Evolutionary conservation across 2,888 invertebrate species (phyloP).

Genomic region (Cephus runcator): DNA sequence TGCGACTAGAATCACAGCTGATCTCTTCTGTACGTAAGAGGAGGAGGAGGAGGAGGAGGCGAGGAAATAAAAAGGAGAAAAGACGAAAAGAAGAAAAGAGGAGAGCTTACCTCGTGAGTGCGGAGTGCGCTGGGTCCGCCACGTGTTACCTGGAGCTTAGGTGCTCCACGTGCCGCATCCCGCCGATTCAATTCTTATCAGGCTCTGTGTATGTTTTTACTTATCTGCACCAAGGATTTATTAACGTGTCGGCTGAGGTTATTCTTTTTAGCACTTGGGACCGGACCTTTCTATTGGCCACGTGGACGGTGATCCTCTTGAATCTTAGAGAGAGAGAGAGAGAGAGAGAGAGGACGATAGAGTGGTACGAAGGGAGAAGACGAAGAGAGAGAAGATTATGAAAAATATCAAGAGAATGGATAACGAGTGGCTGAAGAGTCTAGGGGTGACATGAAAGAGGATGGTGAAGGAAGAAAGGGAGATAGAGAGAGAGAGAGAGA

Average conservation of each 20-base stretch:
- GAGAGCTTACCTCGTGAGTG: constrained; percentile 56
- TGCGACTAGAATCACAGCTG: constrained; percentile 8
- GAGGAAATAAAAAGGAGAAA: not conserved
- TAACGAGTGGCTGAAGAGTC: too few species aligned
- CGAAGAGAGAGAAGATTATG: too few species aligned
- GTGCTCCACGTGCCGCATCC: constrained; percentile 62
- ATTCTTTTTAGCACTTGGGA: too few species aligned
- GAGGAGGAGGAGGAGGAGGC: constrained; percentile 2
- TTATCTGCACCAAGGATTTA: too few species aligned
- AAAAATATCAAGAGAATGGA: too few species aligned
- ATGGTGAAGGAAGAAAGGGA: too few species aligned
- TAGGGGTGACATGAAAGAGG: too few species aligned
- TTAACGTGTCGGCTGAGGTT: too few species aligned
- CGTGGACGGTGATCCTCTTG: not conserved
- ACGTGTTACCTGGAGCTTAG: constrained; percentile 62
- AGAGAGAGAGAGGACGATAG: too few species aligned
- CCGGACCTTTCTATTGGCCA: not conserved
- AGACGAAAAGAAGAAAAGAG: not conserved
- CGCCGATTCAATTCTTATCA: constrained; percentile 42
- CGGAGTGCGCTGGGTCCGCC: constrained; percentile 57
- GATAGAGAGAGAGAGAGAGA: too few species aligned
- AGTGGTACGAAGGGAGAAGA: too few species aligned
- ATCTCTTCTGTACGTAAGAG: not conserved
- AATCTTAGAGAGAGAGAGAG: not conserved
- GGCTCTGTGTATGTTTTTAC: too few species aligned